These are phyloP conservation scores for Motacilla alba DNA, from an alignment of 2,113 vertebrate genomes.

Conservation along the genomic window DNA sequence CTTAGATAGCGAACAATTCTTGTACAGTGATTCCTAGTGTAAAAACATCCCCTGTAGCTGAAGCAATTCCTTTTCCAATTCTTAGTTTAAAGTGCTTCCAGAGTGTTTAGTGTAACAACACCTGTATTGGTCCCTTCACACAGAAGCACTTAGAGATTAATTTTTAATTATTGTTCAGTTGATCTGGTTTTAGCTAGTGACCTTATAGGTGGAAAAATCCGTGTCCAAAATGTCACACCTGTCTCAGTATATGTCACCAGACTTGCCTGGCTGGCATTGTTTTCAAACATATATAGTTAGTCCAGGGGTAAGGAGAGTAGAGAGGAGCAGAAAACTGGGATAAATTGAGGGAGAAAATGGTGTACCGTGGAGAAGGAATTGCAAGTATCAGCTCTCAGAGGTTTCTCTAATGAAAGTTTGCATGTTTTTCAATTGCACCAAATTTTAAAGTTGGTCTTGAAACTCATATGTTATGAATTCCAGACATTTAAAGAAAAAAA, in stretches of 20 bases:
- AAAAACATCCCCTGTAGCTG: background rate
- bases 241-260: background rate
- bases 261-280: background rate
- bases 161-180: background rate
- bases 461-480: background rate
- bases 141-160: background rate
- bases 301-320: background rate
- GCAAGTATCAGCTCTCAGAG: background rate
- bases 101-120: background rate
- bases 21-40: background rate
- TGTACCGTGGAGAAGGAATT: background rate
- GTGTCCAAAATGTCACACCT: background rate
- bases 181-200: background rate
- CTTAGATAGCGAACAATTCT: background rate
- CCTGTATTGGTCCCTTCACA: background rate
- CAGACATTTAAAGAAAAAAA: background rate
- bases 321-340: background rate
- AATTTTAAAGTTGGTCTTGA: background rate
- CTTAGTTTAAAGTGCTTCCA: background rate
- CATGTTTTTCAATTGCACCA: background rate
- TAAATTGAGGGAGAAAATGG: background rate
- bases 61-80: background rate
- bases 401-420: background rate
- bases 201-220: background rate
- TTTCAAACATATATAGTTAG: background rate